Conservation (phyloP, 2,888 invertebrate genomes). For the Eupithecia vulgata region DNA sequence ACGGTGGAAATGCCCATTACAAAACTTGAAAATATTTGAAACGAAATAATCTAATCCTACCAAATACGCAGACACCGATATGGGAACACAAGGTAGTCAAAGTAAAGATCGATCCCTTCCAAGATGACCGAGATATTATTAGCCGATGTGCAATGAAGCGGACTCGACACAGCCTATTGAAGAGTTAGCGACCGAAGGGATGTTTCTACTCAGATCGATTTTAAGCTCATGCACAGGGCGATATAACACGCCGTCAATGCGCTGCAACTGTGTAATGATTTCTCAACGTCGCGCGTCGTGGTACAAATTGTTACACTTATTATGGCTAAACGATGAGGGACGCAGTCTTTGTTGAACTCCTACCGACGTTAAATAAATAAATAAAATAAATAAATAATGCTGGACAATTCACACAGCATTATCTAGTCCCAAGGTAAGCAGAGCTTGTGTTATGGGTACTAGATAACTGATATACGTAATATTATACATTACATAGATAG, state of each 20-base stretch:
- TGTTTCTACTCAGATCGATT: conserved; percentile 18
- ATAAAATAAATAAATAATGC: too few relatives aligned
- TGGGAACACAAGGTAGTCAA: conserved; percentile 12
- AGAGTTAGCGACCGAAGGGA: conserved; percentile 9
- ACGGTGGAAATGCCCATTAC: too few relatives aligned
- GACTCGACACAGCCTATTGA: conserved; percentile 15
- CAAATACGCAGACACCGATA: neutral
- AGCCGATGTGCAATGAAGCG: conserved; percentile 32
- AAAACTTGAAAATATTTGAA: neutral
- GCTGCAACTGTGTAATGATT: neutral
- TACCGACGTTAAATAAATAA: neutral
- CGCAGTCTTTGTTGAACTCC: neutral
- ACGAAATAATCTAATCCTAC: neutral
- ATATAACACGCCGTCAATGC: neutral
- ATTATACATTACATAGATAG: too few relatives aligned
- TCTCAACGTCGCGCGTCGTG: too few relatives aligned
- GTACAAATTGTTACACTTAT: too few relatives aligned
- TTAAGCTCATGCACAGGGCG: neutral
- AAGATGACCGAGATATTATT: conserved; percentile 37
- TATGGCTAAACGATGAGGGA: neutral
- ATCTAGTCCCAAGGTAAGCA: too few relatives aligned
- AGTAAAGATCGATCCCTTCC: conserved; percentile 31
- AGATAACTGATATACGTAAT: too few relatives aligned
- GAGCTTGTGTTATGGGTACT: too few relatives aligned
- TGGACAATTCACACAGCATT: too few relatives aligned